phyloP scores from a whole-genome alignment of 1,140 invertebrate genomes.

The Nylanderia fulva region DNA sequence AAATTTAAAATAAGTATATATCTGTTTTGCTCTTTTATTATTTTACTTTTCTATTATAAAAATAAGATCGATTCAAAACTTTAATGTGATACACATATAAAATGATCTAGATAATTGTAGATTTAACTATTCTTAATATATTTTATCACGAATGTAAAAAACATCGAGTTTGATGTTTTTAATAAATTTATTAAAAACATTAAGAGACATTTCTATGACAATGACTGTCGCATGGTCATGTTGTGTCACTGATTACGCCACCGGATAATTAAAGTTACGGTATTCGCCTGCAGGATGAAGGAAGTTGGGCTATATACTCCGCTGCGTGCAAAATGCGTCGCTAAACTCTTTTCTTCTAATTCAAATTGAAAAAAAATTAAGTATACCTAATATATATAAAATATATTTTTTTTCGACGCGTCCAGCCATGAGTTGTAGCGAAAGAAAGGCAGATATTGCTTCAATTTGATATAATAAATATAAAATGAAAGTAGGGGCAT shows the following conservation, averaged over 20 bases:
- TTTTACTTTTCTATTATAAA: background rate
- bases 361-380: background rate
- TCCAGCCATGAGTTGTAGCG: background rate
- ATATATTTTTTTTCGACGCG: background rate
- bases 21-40: background rate
- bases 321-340: background rate
- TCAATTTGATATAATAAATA: background rate
- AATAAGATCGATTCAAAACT: background rate
- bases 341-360: background rate
- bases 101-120: background rate
- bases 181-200: background rate
- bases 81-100: background rate
- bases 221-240: slow-evolving; percentile 62
- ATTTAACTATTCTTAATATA: background rate
- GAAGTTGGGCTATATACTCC: background rate
- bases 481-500: background rate
- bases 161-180: background rate
- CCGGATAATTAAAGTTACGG: slow-evolving; percentile 74
- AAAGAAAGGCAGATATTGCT: background rate
- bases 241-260: slow-evolving; percentile 76
- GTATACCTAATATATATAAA: background rate
- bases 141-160: background rate
- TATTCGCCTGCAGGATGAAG: slow-evolving; percentile 63
- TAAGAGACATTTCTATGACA: slow-evolving; percentile 15
- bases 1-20: slow-evolving; percentile 8